Conservation (phyloP, 2,113 vertebrate species). For the Arothron firmamentum region DNA sequence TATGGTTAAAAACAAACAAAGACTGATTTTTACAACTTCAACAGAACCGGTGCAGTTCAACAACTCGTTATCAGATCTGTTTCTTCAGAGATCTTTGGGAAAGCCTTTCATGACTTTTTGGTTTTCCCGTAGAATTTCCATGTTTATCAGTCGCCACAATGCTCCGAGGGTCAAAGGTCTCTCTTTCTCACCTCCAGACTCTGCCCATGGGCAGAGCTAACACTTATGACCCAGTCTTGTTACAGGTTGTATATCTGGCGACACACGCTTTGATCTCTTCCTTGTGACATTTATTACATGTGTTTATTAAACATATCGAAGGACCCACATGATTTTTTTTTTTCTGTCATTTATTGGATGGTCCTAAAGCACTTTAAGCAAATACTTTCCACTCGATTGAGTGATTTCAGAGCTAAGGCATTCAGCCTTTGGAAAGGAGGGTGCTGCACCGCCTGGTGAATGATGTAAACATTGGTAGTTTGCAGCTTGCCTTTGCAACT, state of each 20-base stretch:
- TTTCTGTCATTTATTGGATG: conserved; percentile 36
- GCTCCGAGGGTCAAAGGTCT: background rate
- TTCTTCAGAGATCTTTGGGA: too few species aligned
- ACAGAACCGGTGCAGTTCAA: too few species aligned
- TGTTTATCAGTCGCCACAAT: too few species aligned
- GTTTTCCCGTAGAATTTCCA: too few species aligned
- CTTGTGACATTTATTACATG: conserved; percentile 29
- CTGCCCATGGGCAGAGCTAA: too few species aligned
- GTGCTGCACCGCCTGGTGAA: conserved; percentile 15
- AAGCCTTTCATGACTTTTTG: too few species aligned
- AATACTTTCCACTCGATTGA: conserved; percentile 51
- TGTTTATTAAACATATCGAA: conserved; percentile 53
- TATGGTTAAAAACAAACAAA: too few species aligned
- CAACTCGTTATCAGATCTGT: too few species aligned
- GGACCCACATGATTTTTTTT: conserved; percentile 12
- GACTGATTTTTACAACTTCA: too few species aligned
- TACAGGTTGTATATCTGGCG: background rate
- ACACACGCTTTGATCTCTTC: conserved; percentile 11
- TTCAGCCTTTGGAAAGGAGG: conserved; percentile 25
- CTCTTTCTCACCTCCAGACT: too few species aligned
- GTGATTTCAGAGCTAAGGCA: conserved; percentile 50
- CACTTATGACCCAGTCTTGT: background rate
- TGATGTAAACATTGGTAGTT: conserved; percentile 41
- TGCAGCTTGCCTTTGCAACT: conserved; percentile 5
- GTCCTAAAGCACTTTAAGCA: conserved; percentile 46